These are phyloP conservation scores for Serripes groenlandicus DNA, from an alignment of 2,888 invertebrate species.

Conservation along the genomic window DNA sequence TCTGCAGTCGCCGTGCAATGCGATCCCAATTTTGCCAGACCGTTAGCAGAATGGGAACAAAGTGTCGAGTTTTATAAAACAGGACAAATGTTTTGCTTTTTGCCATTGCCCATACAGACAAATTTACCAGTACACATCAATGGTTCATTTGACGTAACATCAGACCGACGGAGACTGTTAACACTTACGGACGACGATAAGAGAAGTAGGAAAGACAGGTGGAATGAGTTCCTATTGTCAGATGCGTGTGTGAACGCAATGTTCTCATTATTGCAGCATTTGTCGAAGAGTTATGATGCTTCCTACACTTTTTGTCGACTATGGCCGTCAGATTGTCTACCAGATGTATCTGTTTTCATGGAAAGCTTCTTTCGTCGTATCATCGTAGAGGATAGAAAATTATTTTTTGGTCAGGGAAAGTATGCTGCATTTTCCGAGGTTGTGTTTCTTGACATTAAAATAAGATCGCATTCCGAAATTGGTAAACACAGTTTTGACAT, in stretches of 20 bases:
- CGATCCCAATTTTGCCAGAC: background rate
- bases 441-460: slow-evolving; percentile 46
- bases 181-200: slow-evolving; percentile 80
- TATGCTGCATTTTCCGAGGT: slow-evolving; percentile 43
- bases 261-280: slow-evolving; percentile 40
- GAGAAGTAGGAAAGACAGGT: slow-evolving; percentile 24
- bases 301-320: background rate
- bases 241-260: slow-evolving; percentile 66
- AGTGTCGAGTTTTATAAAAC: slow-evolving; percentile 63
- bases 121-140: slow-evolving; percentile 81
- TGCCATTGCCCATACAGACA: slow-evolving; percentile 81
- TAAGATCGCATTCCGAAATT: slow-evolving; percentile 28
- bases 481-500: slow-evolving; percentile 41
- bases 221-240: slow-evolving; percentile 63
- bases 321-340: slow-evolving; percentile 3
- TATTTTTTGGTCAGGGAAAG: slow-evolving; percentile 38
- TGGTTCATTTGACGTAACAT: slow-evolving; percentile 81
- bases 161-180: slow-evolving; percentile 77
- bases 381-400: background rate
- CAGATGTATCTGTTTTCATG: background rate
- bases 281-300: background rate
- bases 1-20: slow-evolving; percentile 77
- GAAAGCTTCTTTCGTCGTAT: slow-evolving; percentile 38
- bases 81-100: slow-evolving; percentile 79
- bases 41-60: background rate